A percentile compares a stretch with the other conserved stretches of the same genome.
Evolutionary conservation across 2,113 vertebrate genomes (phyloP).

Genomic region (Catharus fuscescens): DNA sequence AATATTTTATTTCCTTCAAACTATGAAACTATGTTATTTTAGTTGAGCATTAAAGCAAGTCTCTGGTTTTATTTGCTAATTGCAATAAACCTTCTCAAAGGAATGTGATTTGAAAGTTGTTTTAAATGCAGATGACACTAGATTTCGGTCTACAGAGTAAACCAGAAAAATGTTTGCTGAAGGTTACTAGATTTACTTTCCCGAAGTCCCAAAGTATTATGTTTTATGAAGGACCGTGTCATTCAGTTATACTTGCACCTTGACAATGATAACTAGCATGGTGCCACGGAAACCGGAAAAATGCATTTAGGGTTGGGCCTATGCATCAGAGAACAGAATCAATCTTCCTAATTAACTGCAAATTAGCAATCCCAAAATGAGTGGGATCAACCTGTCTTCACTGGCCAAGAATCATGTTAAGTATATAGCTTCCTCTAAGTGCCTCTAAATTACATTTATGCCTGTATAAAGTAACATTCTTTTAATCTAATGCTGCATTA

Average conservation of each 20-base stretch:
- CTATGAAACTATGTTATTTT: constrained; percentile 35
- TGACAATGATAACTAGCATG: constrained; percentile 82
- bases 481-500: constrained; percentile 84
- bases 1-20: constrained; percentile 57
- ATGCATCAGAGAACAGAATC: constrained; percentile 90
- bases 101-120: constrained; percentile 46
- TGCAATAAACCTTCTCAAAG: constrained; percentile 53
- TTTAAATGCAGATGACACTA: constrained; percentile 53
- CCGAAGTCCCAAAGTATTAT: constrained; percentile 37
- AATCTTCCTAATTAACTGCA: constrained; percentile 97
- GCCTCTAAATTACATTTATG: constrained; percentile 82
- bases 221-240: constrained; percentile 28
- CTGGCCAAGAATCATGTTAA: constrained; percentile 83
- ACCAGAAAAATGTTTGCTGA: constrained; percentile 39
- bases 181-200: constrained; percentile 49
- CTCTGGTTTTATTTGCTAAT: constrained; percentile 44
- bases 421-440: constrained; percentile 79
- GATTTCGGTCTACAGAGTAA: constrained; percentile 19
- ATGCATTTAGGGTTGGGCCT: constrained; percentile 85
- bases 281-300: constrained; percentile 84
- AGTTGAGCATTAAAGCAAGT: constrained; percentile 40
- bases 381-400: constrained; percentile 90
- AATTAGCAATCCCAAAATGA: constrained; percentile 96
- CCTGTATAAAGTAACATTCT: constrained; percentile 81
- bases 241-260: constrained; percentile 56